A percentile compares a stretch with the other conserved stretches of the same genome.
Evolutionary conservation across 1,140 invertebrate genomes (phyloP).

Genomic region (Dryas iulia): DNA sequence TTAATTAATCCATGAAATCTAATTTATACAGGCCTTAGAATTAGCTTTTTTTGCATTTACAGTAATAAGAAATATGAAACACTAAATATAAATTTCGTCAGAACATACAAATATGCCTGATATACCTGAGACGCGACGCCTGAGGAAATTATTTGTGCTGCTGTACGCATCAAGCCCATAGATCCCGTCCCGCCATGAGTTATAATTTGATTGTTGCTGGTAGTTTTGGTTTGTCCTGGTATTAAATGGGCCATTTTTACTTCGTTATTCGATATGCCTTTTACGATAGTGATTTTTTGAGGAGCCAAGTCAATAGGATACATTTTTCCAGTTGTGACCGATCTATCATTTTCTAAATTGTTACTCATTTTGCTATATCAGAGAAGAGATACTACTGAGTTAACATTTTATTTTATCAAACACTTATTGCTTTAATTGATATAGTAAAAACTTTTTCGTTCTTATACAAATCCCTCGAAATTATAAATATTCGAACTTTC

Average conservation of each 20-base stretch:
- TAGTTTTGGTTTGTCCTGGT: conserved; percentile 58
- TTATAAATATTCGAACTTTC: conserved; percentile 40
- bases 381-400: conserved; percentile 1
- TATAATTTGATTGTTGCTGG: conserved; percentile 57
- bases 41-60: too few species aligned
- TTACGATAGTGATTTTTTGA: conserved; percentile 77
- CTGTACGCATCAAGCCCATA: conserved; percentile 64
- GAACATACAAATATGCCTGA: not conserved
- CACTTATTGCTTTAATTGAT: not conserved
- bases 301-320: conserved; percentile 77
- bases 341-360: conserved; percentile 72
- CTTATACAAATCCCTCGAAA: conserved; percentile 7
- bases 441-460: conserved; percentile 3
- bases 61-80: not conserved
- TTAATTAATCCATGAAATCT: too few species aligned
- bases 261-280: conserved; percentile 67
- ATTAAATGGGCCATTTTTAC: conserved; percentile 74
- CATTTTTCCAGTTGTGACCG: conserved; percentile 69
- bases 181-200: conserved; percentile 51
- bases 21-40: too few species aligned
- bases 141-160: conserved; percentile 65
- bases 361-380: conserved; percentile 50
- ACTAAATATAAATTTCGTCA: not conserved
- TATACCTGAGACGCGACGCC: conserved; percentile 66
- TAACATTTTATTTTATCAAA: conserved; percentile 29